A percentile compares a stretch with the other conserved stretches of the same genome.
phyloP scores from a whole-genome alignment of 2,113 vertebrate species.

The Strix uralensis region DNA sequence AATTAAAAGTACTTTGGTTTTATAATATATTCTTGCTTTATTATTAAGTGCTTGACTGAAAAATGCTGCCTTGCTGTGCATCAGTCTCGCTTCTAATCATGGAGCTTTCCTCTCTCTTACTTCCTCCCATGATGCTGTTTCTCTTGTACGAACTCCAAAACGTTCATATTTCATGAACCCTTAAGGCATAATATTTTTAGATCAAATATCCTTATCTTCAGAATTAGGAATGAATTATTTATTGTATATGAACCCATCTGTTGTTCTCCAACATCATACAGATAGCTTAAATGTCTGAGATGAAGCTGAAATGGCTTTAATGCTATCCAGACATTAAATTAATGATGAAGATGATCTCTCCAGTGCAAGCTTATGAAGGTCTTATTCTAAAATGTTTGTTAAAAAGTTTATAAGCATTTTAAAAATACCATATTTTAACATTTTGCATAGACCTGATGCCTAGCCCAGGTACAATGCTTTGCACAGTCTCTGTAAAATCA shows the following conservation, averaged over 20 bases:
- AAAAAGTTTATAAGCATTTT: background rate
- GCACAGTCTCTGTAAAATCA: background rate
- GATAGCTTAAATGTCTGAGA: background rate
- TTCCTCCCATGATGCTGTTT: background rate
- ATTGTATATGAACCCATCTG: background rate
- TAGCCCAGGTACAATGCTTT: background rate
- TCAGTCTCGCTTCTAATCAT: background rate
- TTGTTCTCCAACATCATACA: background rate
- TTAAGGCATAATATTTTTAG: background rate
- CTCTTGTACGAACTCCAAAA: background rate
- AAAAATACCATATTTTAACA: background rate
- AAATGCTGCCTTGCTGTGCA: background rate
- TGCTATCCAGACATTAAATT: background rate
- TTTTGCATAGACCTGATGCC: background rate
- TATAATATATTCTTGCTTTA: background rate
- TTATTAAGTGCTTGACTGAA: background rate
- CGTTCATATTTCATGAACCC: background rate
- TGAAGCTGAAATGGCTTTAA: background rate
- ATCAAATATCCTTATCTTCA: background rate
- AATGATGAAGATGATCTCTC: background rate
- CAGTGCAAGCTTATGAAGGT: background rate
- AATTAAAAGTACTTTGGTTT: background rate
- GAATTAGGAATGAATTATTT: background rate
- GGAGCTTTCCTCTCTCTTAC: background rate
- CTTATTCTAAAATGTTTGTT: background rate